Conservation (phyloP, 2,797 vertebrate genomes). For the Falco cherrug region DNA sequence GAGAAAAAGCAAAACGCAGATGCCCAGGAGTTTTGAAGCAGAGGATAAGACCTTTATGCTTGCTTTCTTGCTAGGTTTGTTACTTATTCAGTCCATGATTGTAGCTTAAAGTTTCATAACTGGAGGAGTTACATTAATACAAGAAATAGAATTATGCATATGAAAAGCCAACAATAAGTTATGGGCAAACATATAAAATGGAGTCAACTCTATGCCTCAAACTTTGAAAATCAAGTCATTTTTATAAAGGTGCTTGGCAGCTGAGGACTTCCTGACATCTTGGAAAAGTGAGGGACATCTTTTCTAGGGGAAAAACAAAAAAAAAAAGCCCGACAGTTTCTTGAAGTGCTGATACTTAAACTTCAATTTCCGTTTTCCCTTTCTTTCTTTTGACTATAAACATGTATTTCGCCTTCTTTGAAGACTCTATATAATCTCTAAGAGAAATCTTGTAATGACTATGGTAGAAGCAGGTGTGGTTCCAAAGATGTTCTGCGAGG, state of each 20-base stretch:
- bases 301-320: too few relatives aligned
- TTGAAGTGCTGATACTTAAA: neutral
- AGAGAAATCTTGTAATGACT: neutral
- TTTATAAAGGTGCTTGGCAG: neutral
- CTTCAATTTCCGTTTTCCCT: neutral
- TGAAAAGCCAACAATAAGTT: neutral
- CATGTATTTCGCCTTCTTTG: neutral
- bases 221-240: neutral
- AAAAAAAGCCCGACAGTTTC: neutral
- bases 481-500: neutral
- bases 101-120: neutral
- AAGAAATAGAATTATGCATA: neutral
- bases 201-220: neutral
- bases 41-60: neutral
- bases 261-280: neutral
- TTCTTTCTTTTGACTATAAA: neutral
- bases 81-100: neutral
- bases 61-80: neutral
- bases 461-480: neutral
- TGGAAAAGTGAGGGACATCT: neutral
- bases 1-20: neutral
- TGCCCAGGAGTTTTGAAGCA: neutral
- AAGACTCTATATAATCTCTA: neutral
- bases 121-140: neutral
- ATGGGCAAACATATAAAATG: neutral